Percentiles rank a stretch among this genome's conserved stretches.
Evolutionary conservation across 37 sponge, comb jelly and placozoan genomes (phyloP).

Genomic region (Geodia barretti): DNA sequence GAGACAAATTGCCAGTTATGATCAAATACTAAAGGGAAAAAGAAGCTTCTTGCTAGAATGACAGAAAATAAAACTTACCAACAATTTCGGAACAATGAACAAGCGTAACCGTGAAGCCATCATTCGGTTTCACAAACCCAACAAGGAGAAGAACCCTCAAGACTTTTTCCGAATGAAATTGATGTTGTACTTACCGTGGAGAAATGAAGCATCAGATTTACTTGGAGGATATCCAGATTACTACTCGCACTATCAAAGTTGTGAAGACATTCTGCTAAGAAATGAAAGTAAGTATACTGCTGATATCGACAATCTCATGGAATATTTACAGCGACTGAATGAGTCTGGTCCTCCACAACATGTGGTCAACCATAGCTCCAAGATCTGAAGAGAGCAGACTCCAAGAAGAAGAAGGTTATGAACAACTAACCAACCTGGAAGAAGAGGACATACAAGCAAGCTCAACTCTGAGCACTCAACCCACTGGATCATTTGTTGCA

Average conservation of each 20-base stretch:
- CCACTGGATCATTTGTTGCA: neutral
- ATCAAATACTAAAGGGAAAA: too few relatives aligned
- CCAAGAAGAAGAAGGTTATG: constrained; percentile 4
- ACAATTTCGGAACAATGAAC: constrained; percentile 13
- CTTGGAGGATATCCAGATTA: constrained; percentile 2
- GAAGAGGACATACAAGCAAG: too few relatives aligned
- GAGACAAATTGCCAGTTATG: too few relatives aligned
- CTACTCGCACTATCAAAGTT: neutral
- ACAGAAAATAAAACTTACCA: neutral
- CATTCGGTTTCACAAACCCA: constrained; percentile 7
- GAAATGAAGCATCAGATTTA: constrained; percentile 5
- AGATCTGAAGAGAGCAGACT: neutral
- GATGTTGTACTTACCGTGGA: constrained; percentile 31
- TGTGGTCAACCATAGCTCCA: constrained; percentile 32
- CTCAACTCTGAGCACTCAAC: too few relatives aligned
- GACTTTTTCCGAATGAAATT: constrained; percentile 7
- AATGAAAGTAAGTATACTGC: constrained; percentile 9
- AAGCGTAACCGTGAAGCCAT: constrained; percentile 1
- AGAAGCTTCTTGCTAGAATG: too few relatives aligned
- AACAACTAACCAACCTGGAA: neutral
- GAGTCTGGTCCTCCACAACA: constrained; percentile 24
- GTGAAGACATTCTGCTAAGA: neutral
- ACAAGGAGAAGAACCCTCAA: constrained; percentile 8
- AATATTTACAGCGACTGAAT: neutral
- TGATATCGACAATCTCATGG: neutral